Conservation (phyloP, 2,113 vertebrate genomes). For the Silurus meridionalis region DNA sequence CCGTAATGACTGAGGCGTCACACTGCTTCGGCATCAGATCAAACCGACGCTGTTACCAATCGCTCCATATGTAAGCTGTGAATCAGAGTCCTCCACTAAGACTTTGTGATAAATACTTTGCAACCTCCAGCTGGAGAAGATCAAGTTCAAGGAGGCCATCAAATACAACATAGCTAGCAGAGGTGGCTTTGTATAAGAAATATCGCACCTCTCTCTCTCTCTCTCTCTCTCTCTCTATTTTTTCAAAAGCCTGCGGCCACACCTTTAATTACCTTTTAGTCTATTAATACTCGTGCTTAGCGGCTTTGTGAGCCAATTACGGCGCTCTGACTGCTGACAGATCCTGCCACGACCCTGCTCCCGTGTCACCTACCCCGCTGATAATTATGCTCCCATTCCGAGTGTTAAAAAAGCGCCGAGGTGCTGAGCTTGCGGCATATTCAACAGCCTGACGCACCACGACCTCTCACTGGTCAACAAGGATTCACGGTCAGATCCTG, state of each 20-base stretch:
- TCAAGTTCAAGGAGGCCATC: background rate
- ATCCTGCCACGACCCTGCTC: conserved; percentile 7
- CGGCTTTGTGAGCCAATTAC: conserved; percentile 38
- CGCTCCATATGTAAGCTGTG: background rate
- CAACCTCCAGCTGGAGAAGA: background rate
- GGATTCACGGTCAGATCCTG: background rate
- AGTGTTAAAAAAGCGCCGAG: conserved; percentile 12
- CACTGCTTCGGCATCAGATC: conserved; percentile 8
- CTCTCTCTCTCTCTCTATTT: too few species aligned
- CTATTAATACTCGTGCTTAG: conserved; percentile 27
- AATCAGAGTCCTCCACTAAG: background rate
- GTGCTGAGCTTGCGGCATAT: conserved; percentile 8
- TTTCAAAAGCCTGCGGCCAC: conserved; percentile 5
- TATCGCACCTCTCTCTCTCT: background rate
- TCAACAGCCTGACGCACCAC: conserved; percentile 3
- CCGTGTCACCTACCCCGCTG: conserved; percentile 12
- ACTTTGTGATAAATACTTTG: background rate
- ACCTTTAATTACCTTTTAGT: conserved; percentile 41
- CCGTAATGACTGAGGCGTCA: conserved; percentile 41
- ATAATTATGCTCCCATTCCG: conserved; percentile 35
- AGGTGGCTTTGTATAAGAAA: background rate
- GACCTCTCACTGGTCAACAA: conserved; percentile 18
- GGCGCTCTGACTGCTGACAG: conserved; percentile 19
- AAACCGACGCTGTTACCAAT: background rate
- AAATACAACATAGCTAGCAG: background rate